These are phyloP conservation scores for Calephelis nemesis DNA, from an alignment of 1,140 invertebrate genomes.

Conservation along the genomic window DNA sequence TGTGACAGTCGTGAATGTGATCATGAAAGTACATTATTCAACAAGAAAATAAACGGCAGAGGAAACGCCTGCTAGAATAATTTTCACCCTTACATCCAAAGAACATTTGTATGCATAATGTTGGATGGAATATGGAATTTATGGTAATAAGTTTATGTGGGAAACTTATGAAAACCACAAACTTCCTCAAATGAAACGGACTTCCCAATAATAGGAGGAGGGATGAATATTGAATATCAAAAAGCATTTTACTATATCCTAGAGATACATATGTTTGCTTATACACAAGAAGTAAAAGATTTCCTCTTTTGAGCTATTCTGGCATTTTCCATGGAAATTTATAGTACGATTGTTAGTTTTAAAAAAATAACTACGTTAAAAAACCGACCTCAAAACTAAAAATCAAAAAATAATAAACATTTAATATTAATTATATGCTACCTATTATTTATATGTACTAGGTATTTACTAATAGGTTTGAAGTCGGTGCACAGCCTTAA, in stretches of 20 bases:
- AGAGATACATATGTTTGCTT: too few relatives aligned
- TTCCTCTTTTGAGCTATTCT: too few relatives aligned
- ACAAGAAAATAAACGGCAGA: conserved; percentile 70
- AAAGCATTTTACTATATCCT: background rate
- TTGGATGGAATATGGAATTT: conserved; percentile 53
- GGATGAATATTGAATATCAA: conserved; percentile 20
- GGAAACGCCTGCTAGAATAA: conserved; percentile 75
- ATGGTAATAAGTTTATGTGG: conserved; percentile 50
- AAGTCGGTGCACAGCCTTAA: too few relatives aligned
- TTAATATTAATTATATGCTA: too few relatives aligned
- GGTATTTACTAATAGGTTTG: too few relatives aligned
- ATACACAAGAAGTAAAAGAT: too few relatives aligned
- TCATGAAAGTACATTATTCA: conserved; percentile 76
- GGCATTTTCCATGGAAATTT: too few relatives aligned
- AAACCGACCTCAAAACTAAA: too few relatives aligned
- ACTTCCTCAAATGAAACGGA: conserved; percentile 19
- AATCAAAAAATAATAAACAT: too few relatives aligned
- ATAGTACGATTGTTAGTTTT: too few relatives aligned
- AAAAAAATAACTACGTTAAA: too few relatives aligned
- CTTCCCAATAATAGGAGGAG: conserved; percentile 1
- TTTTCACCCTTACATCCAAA: conserved; percentile 63
- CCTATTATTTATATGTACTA: too few relatives aligned
- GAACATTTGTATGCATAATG: conserved; percentile 66
- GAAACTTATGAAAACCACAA: conserved; percentile 36
- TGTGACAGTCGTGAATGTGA: conserved; percentile 48